Evolutionary conservation across 2,888 invertebrate species (phyloP).

Genomic region (Lycaena phlaeas): DNA sequence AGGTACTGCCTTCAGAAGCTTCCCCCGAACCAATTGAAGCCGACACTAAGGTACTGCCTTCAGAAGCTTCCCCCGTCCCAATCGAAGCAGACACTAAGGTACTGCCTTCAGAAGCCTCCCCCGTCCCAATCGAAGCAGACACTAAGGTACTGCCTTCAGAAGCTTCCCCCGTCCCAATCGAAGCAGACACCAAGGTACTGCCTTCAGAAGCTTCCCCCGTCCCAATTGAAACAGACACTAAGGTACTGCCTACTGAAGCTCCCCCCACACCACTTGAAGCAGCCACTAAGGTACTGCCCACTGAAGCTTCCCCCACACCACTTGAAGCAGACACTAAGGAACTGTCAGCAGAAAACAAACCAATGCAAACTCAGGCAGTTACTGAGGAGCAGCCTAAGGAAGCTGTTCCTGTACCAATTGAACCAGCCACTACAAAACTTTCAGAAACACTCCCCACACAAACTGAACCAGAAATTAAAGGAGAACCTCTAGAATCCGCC

Average conservation of each 20-base stretch:
- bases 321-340: conserved; percentile 15
- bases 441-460: not conserved
- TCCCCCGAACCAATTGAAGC: conserved; percentile 3
- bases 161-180: not conserved
- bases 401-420: not conserved
- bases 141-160: not conserved
- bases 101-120: not conserved
- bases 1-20: not conserved
- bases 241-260: not conserved
- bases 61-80: conserved; percentile 15
- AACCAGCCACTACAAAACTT: not conserved
- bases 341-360: not conserved
- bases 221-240: conserved; percentile 3
- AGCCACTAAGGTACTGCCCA: not conserved
- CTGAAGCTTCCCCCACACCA: conserved; percentile 14
- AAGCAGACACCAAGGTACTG: not conserved
- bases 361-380: conserved; percentile 18
- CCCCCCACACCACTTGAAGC: conserved; percentile 1
- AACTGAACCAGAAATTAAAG: not conserved
- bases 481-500: conserved; percentile 2
- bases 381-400: not conserved
- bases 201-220: not conserved
- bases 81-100: conserved; percentile 15
- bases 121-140: conserved; percentile 1
- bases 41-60: not conserved